Evolutionary conservation across 2,113 vertebrate species (phyloP).

Genomic region (Proterorhinus semilunaris): DNA sequence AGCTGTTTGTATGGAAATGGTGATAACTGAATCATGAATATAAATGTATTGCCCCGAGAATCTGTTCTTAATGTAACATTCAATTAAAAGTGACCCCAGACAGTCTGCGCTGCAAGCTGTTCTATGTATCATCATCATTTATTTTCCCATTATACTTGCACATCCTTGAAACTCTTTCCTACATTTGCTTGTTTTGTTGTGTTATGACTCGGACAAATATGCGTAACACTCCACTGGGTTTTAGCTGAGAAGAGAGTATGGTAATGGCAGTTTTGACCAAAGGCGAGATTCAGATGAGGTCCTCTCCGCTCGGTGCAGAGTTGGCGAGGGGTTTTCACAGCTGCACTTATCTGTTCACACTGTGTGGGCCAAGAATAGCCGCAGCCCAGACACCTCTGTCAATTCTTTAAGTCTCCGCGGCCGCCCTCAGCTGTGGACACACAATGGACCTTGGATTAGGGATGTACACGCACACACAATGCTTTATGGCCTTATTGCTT

Average conservation of each 20-base stretch:
- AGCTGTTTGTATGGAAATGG: slow-evolving; percentile 32
- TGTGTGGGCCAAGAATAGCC: slow-evolving; percentile 48
- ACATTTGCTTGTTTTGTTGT: slow-evolving; percentile 18
- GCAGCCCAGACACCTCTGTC: slow-evolving; percentile 51
- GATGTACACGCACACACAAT: not conserved
- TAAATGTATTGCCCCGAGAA: slow-evolving; percentile 21
- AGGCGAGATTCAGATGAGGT: not conserved
- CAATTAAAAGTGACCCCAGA: slow-evolving; percentile 12
- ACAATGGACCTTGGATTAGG: not conserved
- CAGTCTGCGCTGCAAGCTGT: not conserved
- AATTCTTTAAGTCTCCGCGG: slow-evolving; percentile 31
- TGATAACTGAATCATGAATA: slow-evolving; percentile 43
- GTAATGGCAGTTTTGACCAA: slow-evolving; percentile 14
- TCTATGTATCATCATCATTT: slow-evolving; percentile 17
- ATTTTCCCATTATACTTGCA: not conserved
- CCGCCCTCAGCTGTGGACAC: not conserved
- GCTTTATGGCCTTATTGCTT: too few relatives aligned
- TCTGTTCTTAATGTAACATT: slow-evolving; percentile 26
- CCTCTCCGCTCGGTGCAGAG: slow-evolving; percentile 27
- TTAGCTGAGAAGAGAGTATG: not conserved
- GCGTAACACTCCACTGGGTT: slow-evolving; percentile 7
- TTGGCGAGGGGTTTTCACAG: slow-evolving; percentile 21
- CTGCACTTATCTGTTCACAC: slow-evolving; percentile 32
- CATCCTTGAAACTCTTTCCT: slow-evolving; percentile 11
- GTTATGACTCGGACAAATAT: slow-evolving; percentile 7